Evolutionary conservation across 2,797 vertebrate species (phyloP), one percentile per base, ranked within the genome.

Genomic region (Crypturellus tataupa): DNA sequence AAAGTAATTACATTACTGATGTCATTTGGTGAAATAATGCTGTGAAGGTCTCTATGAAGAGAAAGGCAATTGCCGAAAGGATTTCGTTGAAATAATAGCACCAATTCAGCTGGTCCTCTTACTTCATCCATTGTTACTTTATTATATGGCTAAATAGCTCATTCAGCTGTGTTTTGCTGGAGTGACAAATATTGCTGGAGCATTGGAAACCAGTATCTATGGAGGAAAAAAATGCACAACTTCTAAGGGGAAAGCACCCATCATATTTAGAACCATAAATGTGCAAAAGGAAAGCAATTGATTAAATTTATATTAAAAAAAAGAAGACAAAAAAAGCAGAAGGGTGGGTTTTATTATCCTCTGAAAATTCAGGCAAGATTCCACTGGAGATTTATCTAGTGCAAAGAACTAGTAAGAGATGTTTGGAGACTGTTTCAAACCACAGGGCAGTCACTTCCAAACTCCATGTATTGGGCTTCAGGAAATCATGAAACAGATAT

Each of bases 1-100:
- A 97, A 96, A 96, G 93, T 96, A 97, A 97, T 96, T 95, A 96
- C 89, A 81, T 84, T 92, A 85, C 72, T 27, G 24, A 69, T 94
- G 94, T 94, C 94, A 95, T 89, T 87, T 79, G 94, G 92, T 90
- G 89, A 96, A 94, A 96, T 96, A 96, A 96, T 90, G 77, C 72
- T 4, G 1, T 29, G 46, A 86, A 91, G 75, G 90, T 73, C 64
- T 94, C 86, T 81, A 18, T 65, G 69, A 96, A 94, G 80, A 94
- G 87, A 94, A 67, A 93, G 72, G 94, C 91, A 93, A 92, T 92
- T 85, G 60, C 84, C 85, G 67, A 83, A 92, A 87, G 85, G 77
- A 63, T 80, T 89, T 85, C 80, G 63, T 91, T 93, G 86, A 89
- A 96, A 94, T 97, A 97, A 96, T 83, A 93, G 93, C 78, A 83